Base-by-base conservation (phyloP, 1,140 invertebrate genomes). In the Drosophila trapezifrons region DNA sequence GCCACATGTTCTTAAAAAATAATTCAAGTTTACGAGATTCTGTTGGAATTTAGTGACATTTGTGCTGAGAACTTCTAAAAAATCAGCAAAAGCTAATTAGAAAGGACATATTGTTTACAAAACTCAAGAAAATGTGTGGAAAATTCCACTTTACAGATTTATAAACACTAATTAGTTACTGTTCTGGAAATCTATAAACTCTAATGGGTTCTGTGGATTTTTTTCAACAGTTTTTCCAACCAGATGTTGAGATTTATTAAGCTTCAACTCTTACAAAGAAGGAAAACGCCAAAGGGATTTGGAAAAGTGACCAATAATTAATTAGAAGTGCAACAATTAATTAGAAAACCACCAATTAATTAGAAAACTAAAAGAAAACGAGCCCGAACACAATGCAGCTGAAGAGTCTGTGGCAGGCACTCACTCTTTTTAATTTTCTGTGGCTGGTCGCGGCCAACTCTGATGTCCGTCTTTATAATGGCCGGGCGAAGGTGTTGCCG, bases 381-480 rank as follows among this genome's bases (percentile, higher is more conserved):
- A 18, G 32, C 8, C 20, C 13, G 20, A 56, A 49, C 45, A 57
- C 58, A 80, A 80, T 80, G 65, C 54, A 46, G 27, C 12, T 35
- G 22, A 67, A 37, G 20, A 38, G 45, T 13, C n/a, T 65, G 47
- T 55, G 42, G 45, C 49, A 27, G 27, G 60, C 65, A 45, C 32
- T 71, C 52, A 27, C 55, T 46, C 22, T 47, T 22, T 32, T 63
- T 18, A 43, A 57, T 25, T 40, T 46, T 32, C 59, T 75, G 2
- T 52, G 54, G 62, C 55, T 69, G 27, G 43, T 22, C 0, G 51
- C 17, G 49, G 56, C 49, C 58, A 63, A 47, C 56, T 63, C 80
- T 73, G 83, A 84, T 84, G 80, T 80, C 58, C 80, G 56, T 42
- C 55, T 60, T 43, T 64, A 63, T 58, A 70, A 74, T 51, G 70